A percentile compares a stretch with the other conserved stretches of the same genome.
phyloP scores from a whole-genome alignment of 2,888 invertebrate genomes.

The Tachina grossa region DNA sequence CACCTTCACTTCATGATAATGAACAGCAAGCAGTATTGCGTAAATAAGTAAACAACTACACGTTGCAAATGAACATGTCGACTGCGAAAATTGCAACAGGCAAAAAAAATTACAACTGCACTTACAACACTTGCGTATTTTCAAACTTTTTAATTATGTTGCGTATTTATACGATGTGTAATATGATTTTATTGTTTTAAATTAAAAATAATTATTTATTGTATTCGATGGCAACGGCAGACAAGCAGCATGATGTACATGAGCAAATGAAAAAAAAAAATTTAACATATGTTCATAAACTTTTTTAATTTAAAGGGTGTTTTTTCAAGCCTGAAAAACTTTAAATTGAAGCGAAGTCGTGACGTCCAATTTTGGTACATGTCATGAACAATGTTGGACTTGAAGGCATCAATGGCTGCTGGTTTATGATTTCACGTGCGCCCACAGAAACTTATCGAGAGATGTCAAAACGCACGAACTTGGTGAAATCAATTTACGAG shows the following conservation, averaged over 20 bases:
- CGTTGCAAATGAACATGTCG: conserved; percentile 34
- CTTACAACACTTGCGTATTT: neutral
- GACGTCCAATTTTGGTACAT: too few species aligned
- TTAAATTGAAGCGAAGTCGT: too few species aligned
- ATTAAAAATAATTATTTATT: conserved; percentile 59
- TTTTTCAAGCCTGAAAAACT: too few species aligned
- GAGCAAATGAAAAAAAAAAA: conserved; percentile 6
- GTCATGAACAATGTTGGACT: too few species aligned
- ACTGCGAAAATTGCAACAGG: conserved; percentile 29
- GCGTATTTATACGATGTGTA: conserved; percentile 52
- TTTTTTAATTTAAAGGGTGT: too few species aligned
- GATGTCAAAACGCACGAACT: too few species aligned
- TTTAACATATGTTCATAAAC: neutral
- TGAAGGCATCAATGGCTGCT: too few species aligned
- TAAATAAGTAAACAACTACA: conserved; percentile 55
- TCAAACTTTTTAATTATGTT: conserved; percentile 68
- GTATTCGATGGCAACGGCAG: neutral
- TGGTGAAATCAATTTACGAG: too few species aligned
- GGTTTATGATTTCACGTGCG: too few species aligned
- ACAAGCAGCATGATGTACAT: conserved; percentile 9
- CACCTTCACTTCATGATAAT: neutral
- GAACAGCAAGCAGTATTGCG: conserved; percentile 13
- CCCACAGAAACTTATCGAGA: too few species aligned
- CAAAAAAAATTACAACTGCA: conserved; percentile 21
- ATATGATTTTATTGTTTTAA: conserved; percentile 67